These are phyloP conservation scores for Lasioglossum malachurum DNA, from an alignment of 2,888 invertebrate genomes.

Conservation along the genomic window DNA sequence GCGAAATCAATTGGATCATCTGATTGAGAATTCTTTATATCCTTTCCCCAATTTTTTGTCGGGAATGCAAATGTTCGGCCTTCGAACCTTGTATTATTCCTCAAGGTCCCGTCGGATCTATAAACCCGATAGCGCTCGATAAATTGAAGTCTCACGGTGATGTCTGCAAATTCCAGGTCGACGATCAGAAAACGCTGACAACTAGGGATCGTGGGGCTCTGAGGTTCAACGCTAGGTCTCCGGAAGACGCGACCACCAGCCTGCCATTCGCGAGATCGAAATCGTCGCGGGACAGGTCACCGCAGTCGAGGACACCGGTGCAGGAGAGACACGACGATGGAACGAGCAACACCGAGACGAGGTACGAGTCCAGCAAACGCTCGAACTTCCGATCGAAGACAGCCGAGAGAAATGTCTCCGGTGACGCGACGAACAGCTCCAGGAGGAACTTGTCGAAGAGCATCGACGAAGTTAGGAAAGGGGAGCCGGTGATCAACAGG, in stretches of 20 bases:
- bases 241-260: conserved; percentile 65
- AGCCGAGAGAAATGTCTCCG: conserved; percentile 4
- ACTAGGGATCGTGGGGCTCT: conserved; percentile 72
- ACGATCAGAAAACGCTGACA: conserved; percentile 70
- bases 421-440: conserved; percentile 16
- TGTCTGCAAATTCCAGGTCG: conserved; percentile 68
- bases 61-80: not conserved
- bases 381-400: conserved; percentile 32
- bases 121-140: not conserved
- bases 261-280: conserved; percentile 57
- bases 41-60: not conserved
- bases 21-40: not conserved
- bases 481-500: conserved; percentile 31
- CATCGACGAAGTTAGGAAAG: not conserved
- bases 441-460: conserved; percentile 17
- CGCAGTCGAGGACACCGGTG: conserved; percentile 31
- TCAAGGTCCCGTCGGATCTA: not conserved
- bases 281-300: conserved; percentile 48
- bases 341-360: conserved; percentile 26
- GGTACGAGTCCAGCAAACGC: conserved; percentile 15
- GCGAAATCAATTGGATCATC: conserved; percentile 54
- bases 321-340: conserved; percentile 49
- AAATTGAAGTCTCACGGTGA: not conserved
- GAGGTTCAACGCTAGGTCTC: conserved; percentile 74
- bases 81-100: not conserved